Base-by-base conservation (phyloP, 2,797 vertebrate species). In the Euphonia xanthogaster region DNA sequence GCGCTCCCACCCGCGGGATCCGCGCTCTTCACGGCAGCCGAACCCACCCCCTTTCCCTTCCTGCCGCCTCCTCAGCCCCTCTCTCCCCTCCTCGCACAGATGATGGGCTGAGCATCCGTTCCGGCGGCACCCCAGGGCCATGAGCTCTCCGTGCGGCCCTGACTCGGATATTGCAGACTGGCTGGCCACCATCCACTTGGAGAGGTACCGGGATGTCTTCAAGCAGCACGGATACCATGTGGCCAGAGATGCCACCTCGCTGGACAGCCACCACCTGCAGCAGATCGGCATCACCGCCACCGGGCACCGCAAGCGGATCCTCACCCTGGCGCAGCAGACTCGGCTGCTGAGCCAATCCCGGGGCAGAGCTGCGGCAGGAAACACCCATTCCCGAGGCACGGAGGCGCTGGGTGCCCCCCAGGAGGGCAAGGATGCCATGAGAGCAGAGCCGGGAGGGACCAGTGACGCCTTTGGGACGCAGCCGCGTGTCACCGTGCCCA, bases 231-330 rank as follows among this genome's bases (percentile, higher is more conserved):
- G 99, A 8, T 98, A 99, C 96, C 97, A 98, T 4, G 94, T 97
- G 58, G 98, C 98, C 37, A 86, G 97, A 87, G 99, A 99, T 55
- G 97, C 98, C 67, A 71, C 92, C 39, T 98, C 94, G 25, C 98
- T 99, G 96, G 98, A 99, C 25, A 97, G 98, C 16, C 95, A 98
- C 24, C 97, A 97, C 12, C 96, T 99, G 94, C 98, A 98, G 95
- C 98, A 98, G 91, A 97, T 99, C 31, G 99, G 99, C 13, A 91
- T 99, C 96, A 98, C 96, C 0, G 99, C 99, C 93, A 99, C 99
- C 0, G 99, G 99, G 80, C 99, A 99, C 98, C 98, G 99, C 96
- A 99, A 99, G 95, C 98, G 99, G 85, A 99, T 99, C 94, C 97
- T 99, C 48, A 98, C 98, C 91, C 95, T 99, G 90, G 97, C 97